phyloP scores from a whole-genome alignment of 2,113 vertebrate genomes.

The Pontoporia blainvillei region DNA sequence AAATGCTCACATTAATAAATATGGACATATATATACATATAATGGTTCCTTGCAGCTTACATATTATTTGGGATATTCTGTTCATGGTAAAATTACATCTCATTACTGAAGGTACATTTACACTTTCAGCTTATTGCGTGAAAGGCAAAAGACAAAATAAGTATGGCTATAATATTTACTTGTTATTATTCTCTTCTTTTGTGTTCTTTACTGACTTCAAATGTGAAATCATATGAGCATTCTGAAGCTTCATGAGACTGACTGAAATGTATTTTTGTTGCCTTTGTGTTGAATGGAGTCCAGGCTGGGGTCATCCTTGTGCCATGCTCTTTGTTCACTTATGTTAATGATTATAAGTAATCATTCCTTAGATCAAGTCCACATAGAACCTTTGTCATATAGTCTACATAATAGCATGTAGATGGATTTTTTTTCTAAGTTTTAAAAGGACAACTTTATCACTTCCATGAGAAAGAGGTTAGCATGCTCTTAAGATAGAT shows the following conservation, averaged over 20 bases:
- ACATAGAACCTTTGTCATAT: constrained; percentile 11
- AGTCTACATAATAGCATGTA: neutral
- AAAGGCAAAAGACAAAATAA: neutral
- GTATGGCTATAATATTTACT: neutral
- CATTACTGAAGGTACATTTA: neutral
- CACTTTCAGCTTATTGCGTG: neutral
- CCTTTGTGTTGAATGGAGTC: constrained; percentile 1
- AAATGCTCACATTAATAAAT: neutral
- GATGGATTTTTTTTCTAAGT: neutral
- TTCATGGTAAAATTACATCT: constrained; percentile 53
- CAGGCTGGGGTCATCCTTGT: neutral
- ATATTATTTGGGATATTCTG: neutral
- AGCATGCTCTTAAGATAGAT: neutral
- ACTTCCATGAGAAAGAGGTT: neutral
- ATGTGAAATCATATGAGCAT: neutral
- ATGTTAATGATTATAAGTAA: neutral
- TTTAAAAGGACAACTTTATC: neutral
- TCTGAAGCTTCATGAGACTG: neutral
- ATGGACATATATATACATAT: neutral
- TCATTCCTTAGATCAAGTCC: constrained; percentile 34
- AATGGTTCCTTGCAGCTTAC: neutral
- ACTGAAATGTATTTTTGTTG: neutral
- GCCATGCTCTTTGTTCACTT: neutral
- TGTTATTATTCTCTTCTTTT: neutral
- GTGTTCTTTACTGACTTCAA: neutral